These are phyloP conservation scores for Nilaparvata lugens DNA, from an alignment of 1,140 invertebrate species.

Conservation along the genomic window DNA sequence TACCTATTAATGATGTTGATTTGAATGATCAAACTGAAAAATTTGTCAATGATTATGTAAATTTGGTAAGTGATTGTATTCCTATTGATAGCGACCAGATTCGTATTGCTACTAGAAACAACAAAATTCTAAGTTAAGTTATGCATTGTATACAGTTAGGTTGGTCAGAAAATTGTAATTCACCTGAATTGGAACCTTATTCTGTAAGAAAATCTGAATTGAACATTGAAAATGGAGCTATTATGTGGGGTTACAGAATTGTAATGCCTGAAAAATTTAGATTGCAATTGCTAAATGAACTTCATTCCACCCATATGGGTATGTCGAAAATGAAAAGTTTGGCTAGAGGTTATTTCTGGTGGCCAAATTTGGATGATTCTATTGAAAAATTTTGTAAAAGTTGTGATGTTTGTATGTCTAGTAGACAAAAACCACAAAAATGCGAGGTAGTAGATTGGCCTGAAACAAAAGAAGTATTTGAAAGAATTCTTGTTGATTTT, in stretches of 20 bases:
- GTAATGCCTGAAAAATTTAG: slow-evolving; percentile 11
- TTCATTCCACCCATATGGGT: neutral
- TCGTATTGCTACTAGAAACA: slow-evolving; percentile 15
- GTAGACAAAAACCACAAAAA: neutral
- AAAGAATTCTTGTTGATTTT: slow-evolving; percentile 1
- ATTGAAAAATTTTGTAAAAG: neutral
- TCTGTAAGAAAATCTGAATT: too few species aligned
- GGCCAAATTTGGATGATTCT: neutral
- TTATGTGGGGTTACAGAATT: too few species aligned
- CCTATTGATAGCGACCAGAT: slow-evolving; percentile 20
- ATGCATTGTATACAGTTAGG: slow-evolving; percentile 4
- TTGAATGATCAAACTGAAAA: neutral
- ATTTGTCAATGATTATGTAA: slow-evolving; percentile 15
- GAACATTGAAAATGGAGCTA: too few species aligned
- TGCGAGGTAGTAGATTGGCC: neutral
- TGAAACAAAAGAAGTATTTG: neutral
- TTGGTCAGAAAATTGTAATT: slow-evolving; percentile 24
- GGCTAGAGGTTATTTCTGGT: neutral
- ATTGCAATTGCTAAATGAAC: slow-evolving; percentile 5
- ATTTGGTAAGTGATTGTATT: slow-evolving; percentile 20
- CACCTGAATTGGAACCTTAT: slow-evolving; percentile 1
- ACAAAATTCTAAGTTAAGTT: too few species aligned
- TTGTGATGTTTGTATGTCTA: too few species aligned
- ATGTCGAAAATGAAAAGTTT: neutral
- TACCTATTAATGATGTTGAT: slow-evolving; percentile 19